phyloP scores from a whole-genome alignment of 2,888 invertebrate genomes.

The Lutraria lutraria region DNA sequence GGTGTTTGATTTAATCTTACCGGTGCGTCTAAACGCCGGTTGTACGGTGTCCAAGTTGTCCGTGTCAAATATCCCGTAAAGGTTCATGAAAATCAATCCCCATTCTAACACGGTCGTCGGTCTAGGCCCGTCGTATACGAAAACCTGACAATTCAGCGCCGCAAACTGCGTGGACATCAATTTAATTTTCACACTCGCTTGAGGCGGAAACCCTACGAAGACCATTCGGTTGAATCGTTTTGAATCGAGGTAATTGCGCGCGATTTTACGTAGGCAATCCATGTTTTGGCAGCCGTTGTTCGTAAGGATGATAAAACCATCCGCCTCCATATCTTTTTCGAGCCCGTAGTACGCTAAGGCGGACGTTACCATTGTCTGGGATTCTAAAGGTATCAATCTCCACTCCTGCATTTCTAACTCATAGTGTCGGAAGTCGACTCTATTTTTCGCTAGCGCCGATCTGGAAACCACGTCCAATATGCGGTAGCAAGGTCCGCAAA shows the following conservation, averaged over 20 bases:
- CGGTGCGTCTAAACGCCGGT: slow-evolving; percentile 8
- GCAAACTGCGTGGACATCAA: slow-evolving; percentile 5
- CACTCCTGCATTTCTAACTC: neutral
- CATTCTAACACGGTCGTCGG: neutral
- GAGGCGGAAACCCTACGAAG: neutral
- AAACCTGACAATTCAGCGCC: slow-evolving; percentile 22
- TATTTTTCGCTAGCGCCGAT: neutral
- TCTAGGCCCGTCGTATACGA: neutral
- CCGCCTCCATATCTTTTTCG: neutral
- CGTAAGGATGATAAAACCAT: neutral
- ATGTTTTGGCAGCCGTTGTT: neutral
- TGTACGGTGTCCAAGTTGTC: slow-evolving; percentile 10
- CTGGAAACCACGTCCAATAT: neutral
- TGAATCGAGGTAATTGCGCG: neutral
- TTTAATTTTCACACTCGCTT: neutral
- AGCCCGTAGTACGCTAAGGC: neutral
- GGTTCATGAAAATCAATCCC: slow-evolving; percentile 9
- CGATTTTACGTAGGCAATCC: neutral
- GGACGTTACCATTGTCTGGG: neutral
- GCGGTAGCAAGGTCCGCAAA: slow-evolving; percentile 13
- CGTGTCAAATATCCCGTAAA: slow-evolving; percentile 8
- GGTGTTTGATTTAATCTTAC: neutral
- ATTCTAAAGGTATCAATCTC: neutral
- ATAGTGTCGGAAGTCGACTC: neutral
- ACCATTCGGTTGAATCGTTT: neutral